These are phyloP conservation scores for Eidolon dupreanum DNA, from an alignment of 2,797 vertebrate genomes.

Conservation along the genomic window DNA sequence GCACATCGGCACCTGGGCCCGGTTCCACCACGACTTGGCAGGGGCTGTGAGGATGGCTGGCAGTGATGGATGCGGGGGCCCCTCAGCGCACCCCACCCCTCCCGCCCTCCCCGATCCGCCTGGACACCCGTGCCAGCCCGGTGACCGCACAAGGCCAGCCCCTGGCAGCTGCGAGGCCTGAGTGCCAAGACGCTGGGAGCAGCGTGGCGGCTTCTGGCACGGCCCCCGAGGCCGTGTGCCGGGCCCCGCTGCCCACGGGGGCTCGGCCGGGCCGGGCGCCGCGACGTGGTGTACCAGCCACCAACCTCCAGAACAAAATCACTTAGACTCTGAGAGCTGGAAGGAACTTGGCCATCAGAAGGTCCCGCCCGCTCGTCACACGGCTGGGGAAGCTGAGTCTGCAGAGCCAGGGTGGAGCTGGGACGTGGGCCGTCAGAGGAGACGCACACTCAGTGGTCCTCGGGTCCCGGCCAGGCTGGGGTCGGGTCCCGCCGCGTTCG, in stretches of 20 bases:
- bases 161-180: conserved; percentile 83
- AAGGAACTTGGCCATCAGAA: background rate
- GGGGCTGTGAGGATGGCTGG: conserved; percentile 62
- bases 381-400: background rate
- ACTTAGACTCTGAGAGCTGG: background rate
- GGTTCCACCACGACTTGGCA: conserved; percentile 85
- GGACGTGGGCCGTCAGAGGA: background rate
- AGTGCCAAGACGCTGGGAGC: conserved; percentile 83
- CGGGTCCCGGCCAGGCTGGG: background rate
- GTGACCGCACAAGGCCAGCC: conserved; percentile 82
- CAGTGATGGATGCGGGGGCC: conserved; percentile 84
- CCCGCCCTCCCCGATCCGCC: conserved; percentile 66
- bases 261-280: conserved; percentile 25
- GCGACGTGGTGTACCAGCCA: conserved; percentile 22
- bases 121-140: conserved; percentile 79
- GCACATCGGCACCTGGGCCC: conserved; percentile 84
- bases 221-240: conserved; percentile 66
- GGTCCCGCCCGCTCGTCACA: fast-evolving
- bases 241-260: conserved; percentile 61
- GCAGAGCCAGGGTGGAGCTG: background rate
- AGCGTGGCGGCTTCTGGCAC: conserved; percentile 74
- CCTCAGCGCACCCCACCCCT: conserved; percentile 53
- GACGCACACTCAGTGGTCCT: background rate
- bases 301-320: background rate
- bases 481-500: fast-evolving